These are phyloP conservation scores for Linurgus olivaceus DNA, from an alignment of 2,797 vertebrate species.

Conservation along the genomic window DNA sequence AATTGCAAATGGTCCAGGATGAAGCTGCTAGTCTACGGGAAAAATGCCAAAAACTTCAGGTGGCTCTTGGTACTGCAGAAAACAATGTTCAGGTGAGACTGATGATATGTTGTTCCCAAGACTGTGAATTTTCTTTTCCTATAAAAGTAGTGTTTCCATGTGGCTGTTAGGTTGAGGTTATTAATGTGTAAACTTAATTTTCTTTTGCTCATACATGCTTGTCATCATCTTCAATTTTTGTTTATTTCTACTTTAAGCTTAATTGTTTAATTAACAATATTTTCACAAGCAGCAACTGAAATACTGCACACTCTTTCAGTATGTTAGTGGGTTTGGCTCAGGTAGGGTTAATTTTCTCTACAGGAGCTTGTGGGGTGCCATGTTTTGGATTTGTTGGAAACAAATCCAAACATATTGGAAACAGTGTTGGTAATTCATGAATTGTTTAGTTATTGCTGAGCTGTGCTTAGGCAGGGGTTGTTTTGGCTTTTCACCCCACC, in stretches of 20 bases:
- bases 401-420: background rate
- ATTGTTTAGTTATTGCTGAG: background rate
- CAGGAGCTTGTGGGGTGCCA: background rate
- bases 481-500: background rate
- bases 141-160: background rate
- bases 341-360: background rate
- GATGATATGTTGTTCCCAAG: background rate
- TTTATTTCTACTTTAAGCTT: background rate
- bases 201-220: background rate
- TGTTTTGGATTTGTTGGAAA: background rate
- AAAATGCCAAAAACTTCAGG: slow-evolving; percentile 90
- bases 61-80: slow-evolving; percentile 82
- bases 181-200: background rate
- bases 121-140: background rate
- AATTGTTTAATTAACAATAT: background rate
- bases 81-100: slow-evolving; percentile 84
- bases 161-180: background rate
- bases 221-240: rapidly evolving
- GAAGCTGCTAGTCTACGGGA: slow-evolving; percentile 89
- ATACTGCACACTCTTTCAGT: background rate
- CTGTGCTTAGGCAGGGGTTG: background rate
- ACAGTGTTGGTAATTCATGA: background rate
- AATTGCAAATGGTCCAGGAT: slow-evolving; percentile 89
- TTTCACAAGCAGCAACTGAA: background rate
- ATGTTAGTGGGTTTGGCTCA: background rate